Evolutionary conservation across 2,113 vertebrate genomes (phyloP), one percentile per base, ranked within the genome.

Genomic region (Dipodomys spectabilis): DNA sequence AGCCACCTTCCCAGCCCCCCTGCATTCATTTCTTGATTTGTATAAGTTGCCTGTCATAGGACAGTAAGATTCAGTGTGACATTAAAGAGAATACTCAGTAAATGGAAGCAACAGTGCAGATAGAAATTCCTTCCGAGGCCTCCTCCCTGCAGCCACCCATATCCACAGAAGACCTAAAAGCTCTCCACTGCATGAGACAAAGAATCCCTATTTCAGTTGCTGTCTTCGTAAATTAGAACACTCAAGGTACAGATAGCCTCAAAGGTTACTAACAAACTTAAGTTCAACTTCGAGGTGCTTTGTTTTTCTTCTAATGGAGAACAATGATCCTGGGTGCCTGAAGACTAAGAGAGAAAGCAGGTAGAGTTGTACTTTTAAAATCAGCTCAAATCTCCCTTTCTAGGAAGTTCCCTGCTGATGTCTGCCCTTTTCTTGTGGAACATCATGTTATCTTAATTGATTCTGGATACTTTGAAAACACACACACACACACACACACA

Each of bases 151-250:
- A 77, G 30, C 60, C 53, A 79, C 30, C 71, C 7, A 45, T 28
- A 72, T 28, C 35, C 44, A 49, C 19, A 62, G 28, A 83, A 57
- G 57, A 77, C 28, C 35, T 73, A n/a, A 82, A 67, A 71, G 62
- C 49, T 35, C 64, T 81, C 75, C 65, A 78, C 30, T 44, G 7
- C 69, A 93, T 13, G 8, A 72, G 82, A 65, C 2, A 27, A 18
- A 49, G 49, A 78, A 74, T 49, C 18, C 65, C 13, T 19, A 49
- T 64, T 72, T 77, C n/a, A 73, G 57, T 64, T 74, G 10, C 71
- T 23, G 53, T 91, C 35, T 62, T 86, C 83, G 20, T 73, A 94
- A 91, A 88, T 2, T 44, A 53, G 89, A 91, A 84, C 68, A 60
- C 4, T 82, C 39, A 39, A 39, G 39, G 39, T 39, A 39, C 39